Base-by-base conservation (phyloP, 2,113 vertebrate genomes). In the Trematomus loennbergii region DNA sequence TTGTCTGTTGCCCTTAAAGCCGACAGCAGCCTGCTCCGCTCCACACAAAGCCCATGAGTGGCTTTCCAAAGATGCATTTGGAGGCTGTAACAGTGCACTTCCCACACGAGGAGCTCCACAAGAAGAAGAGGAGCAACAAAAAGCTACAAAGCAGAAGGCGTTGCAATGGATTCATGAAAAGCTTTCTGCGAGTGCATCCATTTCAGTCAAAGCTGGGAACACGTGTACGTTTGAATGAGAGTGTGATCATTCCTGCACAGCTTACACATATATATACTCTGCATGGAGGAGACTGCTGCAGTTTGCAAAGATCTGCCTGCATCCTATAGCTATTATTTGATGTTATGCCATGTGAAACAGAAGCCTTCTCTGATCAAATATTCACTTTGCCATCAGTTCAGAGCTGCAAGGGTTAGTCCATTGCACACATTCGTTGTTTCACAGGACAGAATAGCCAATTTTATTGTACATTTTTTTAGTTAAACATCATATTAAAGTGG, bases 101-200 rank as follows among this genome's bases (percentile, higher is more conserved):
- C 67, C 84, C 69, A 72, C 78, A 75, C 16, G 76, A 79, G 63
- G 76, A 62, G 76, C 73, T 79, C 72, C 52, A 81, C 25, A 18
- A 54, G 57, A 20, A 55, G 67, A 72, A 79, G 75, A 25, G 29
- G 3, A 69, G 82, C 33, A 55, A 54, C 69, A 81, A 52, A 77
- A 85, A 75, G 75, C 90, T 90, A 87, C 85, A 87, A 88, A 92
- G 89, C 72, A 58, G 36, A 55, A 52, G 75, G 63, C 65, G 63
- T 69, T 63, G 87, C 83, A 53, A 55, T 54, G 87, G 88, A 86
- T 91, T 92, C 87, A 92, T 92, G 83, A 89, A 8, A 82, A 83
- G 82, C 43, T 61, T n/a, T 84, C 82, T 86, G 69, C 48, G 53
- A 75, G 79, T 25, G 11, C 78, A 58, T 81, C 72, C 77, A 88